Base-by-base conservation (phyloP, 2,888 invertebrate genomes). In the Pachliopta kotzebuea region DNA sequence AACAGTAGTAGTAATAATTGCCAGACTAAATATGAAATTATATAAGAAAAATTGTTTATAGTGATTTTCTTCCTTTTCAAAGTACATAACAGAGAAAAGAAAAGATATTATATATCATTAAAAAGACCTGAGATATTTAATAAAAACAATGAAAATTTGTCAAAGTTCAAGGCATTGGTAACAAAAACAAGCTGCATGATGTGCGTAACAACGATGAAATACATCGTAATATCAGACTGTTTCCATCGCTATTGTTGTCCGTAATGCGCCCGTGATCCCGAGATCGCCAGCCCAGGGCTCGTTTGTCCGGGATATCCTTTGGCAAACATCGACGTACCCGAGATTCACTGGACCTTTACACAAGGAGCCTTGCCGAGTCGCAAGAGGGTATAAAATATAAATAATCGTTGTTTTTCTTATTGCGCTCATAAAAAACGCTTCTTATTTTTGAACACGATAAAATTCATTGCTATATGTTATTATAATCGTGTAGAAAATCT, bases 241-340 rank as follows among this genome's bases (percentile, higher is more conserved):
- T 81, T 83, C 81, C 83, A 81, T 80, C 81, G 83, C 83, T 77
- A 85, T 88, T 89, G 87, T 88, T 85, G 84, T 80, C 79, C 78
- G 80, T 85, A 85, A 84, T 83, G 77, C 77, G 78, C 77, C 83
- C 83, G 74, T 85, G 86, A 88, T 88, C 88, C 84, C 78, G 79
- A 81, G 83, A 83, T 86, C 81, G 80, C 76, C 78, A 78, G 76
- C 72, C 76, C 79, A 77, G 78, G 74, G 73, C 85, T 88, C 87
- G 88, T 89, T 90, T 90, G 89, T 90, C 86, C 85, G 84, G 85
- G 81, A 86, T 86, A 86, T 87, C 87, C 90, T 83, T 86, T 80
- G 81, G 87, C 86, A 90, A 90, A 90, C 89, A 88, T 83, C 84
- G 83, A 77, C 85, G 81, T 80, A 84, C 85, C 86, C 86, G 83